These are phyloP conservation scores for Oryzias melastigma DNA, from an alignment of 2,113 vertebrate species.

Conservation along the genomic window DNA sequence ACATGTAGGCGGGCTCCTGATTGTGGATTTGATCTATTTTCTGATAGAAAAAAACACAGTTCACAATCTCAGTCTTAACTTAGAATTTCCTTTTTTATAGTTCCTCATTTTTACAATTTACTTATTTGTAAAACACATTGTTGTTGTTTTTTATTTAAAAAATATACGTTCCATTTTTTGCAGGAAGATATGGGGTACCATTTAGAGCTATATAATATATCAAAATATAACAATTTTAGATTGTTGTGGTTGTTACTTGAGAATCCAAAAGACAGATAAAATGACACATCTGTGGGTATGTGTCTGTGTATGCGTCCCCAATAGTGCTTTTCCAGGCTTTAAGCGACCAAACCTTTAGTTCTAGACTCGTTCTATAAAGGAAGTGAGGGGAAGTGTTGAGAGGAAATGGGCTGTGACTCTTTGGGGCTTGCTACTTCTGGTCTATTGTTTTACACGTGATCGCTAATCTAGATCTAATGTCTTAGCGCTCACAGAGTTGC, in stretches of 20 bases:
- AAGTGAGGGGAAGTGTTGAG: slow-evolving; percentile 67
- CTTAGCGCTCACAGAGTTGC: not conserved
- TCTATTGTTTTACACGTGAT: slow-evolving; percentile 59
- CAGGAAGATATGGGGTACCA: too few species aligned
- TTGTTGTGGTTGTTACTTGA: too few species aligned
- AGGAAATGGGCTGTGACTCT: slow-evolving; percentile 71
- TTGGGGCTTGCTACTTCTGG: slow-evolving; percentile 53
- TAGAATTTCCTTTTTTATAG: slow-evolving; percentile 39
- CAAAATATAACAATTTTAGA: not conserved
- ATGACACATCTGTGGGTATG: too few species aligned
- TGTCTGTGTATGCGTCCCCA: not conserved
- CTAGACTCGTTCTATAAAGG: slow-evolving; percentile 42
- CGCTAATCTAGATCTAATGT: not conserved
- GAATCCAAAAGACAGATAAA: too few species aligned
- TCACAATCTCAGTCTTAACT: slow-evolving; percentile 8
- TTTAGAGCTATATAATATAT: too few species aligned
- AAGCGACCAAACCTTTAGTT: slow-evolving; percentile 6
- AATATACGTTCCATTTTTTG: slow-evolving; percentile 8
- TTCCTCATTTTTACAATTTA: slow-evolving; percentile 18
- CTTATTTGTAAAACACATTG: not conserved
- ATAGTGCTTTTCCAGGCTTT: not conserved
- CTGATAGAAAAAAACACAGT: slow-evolving; percentile 1
- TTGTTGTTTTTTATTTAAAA: not conserved
- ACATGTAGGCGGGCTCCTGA: too few species aligned
- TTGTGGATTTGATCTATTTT: too few species aligned